These are phyloP conservation scores for Trichomycterus rosablanca DNA, from an alignment of 2,113 vertebrate species.

Conservation along the genomic window DNA sequence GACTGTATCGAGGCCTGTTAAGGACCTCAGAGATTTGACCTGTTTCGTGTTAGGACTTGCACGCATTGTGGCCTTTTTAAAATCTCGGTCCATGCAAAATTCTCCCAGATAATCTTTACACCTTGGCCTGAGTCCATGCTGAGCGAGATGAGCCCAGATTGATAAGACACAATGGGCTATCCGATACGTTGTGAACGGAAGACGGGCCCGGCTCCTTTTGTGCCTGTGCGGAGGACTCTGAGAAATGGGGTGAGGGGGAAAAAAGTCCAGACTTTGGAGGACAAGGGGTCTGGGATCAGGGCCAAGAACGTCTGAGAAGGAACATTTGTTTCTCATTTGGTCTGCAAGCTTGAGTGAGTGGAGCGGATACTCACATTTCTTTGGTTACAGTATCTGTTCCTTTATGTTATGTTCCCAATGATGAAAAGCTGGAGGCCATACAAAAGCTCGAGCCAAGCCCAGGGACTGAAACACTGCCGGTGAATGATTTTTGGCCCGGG, in stretches of 20 bases:
- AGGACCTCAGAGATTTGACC: neutral
- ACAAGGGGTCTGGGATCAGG: slow-evolving; percentile 37
- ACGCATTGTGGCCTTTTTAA: neutral
- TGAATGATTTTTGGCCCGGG: slow-evolving; percentile 5
- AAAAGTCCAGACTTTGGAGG: slow-evolving; percentile 28
- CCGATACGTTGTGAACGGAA: slow-evolving; percentile 47
- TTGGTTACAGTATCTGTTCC: slow-evolving; percentile 46
- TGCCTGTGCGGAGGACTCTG: slow-evolving; percentile 36
- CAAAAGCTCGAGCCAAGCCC: slow-evolving; percentile 30
- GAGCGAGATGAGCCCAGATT: slow-evolving; percentile 11
- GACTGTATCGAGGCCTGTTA: neutral
- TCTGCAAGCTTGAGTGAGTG: slow-evolving; percentile 39
- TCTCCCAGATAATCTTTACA: slow-evolving; percentile 10
- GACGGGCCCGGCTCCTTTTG: slow-evolving; percentile 18
- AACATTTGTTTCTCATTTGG: slow-evolving; percentile 56
- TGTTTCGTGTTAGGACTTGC: slow-evolving; percentile 10
- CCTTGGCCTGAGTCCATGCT: slow-evolving; percentile 11
- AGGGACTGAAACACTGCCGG: slow-evolving; percentile 33
- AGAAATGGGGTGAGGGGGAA: slow-evolving; percentile 9
- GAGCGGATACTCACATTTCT: slow-evolving; percentile 49
- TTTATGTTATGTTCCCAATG: slow-evolving; percentile 43
- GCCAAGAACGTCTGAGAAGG: slow-evolving; percentile 44
- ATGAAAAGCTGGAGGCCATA: slow-evolving; percentile 41
- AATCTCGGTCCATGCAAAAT: neutral
- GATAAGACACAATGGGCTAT: slow-evolving; percentile 31